A percentile compares a stretch with the other conserved stretches of the same genome.
Conservation (phyloP, 2,888 invertebrate species). For the Sphaeridia pumilis region DNA sequence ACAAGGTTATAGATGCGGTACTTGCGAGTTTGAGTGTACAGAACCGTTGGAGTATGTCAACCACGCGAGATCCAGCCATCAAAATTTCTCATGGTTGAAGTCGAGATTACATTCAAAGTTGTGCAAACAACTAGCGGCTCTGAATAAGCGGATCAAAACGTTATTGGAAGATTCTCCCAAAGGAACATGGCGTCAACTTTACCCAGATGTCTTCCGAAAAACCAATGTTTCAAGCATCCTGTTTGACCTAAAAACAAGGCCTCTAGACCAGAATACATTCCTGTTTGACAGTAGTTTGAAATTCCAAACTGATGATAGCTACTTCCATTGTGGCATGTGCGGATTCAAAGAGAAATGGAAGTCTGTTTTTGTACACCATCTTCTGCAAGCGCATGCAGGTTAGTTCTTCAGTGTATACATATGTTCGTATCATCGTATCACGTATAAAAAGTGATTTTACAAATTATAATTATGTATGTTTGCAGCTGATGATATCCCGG, state of each 20-base stretch:
- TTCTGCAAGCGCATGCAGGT: not conserved
- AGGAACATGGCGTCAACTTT: not conserved
- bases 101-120: not conserved
- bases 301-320: not conserved
- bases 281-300: not conserved
- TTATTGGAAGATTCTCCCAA: not conserved
- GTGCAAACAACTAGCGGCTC: not conserved
- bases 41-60: not conserved
- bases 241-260: not conserved
- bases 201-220: not conserved
- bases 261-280: not conserved
- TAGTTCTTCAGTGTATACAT: no score
- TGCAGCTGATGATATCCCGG: not conserved
- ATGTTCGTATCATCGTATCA: no score
- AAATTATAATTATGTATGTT: not conserved
- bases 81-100: not conserved
- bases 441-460: not conserved
- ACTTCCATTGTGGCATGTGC: not conserved
- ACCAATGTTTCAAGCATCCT: not conserved
- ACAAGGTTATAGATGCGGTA: not conserved
- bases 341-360: conserved; percentile 2
- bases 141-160: not conserved
- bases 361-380: not conserved
- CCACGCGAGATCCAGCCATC: not conserved
- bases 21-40: not conserved